Evolutionary conservation across 2,113 vertebrate species (phyloP).

Genomic region (Sphaerodactylus townsendi): DNA sequence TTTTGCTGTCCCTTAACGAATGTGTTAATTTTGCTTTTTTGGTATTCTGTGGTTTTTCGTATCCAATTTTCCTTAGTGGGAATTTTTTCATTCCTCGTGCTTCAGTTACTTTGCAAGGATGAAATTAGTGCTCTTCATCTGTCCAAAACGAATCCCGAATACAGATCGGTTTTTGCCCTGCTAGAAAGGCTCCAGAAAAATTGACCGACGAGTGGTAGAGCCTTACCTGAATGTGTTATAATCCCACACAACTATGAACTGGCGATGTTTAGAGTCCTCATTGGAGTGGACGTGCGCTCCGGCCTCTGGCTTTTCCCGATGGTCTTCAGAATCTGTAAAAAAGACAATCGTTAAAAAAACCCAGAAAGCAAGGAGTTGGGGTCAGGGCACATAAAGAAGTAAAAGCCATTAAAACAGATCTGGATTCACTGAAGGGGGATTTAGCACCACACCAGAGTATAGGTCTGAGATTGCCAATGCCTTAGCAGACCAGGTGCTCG

Average conservation of each 20-base stretch:
- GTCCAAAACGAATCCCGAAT: background rate
- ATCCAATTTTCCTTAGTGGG: too few relatives aligned
- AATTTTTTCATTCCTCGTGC: too few relatives aligned
- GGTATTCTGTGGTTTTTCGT: too few relatives aligned
- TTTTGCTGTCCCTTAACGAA: too few relatives aligned
- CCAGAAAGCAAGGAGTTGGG: background rate
- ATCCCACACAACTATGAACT: background rate
- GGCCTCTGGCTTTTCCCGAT: slow-evolving; percentile 13
- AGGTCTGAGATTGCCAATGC: too few relatives aligned
- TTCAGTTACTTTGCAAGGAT: background rate
- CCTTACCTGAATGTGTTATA: background rate
- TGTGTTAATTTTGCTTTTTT: too few relatives aligned
- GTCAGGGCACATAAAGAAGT: slow-evolving; percentile 9
- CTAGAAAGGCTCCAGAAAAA: background rate
- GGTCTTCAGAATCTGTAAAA: slow-evolving; percentile 31
- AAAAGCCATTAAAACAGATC: background rate
- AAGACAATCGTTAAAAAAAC: background rate
- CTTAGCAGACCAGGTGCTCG: too few relatives aligned
- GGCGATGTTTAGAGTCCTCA: background rate
- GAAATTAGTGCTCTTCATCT: background rate
- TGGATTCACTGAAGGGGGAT: background rate
- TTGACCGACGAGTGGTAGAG: background rate
- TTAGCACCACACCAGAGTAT: background rate
- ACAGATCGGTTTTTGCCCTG: background rate
- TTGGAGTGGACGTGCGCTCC: background rate